These are phyloP conservation scores for Lepidurus apus DNA, from an alignment of 1,140 invertebrate genomes.

Conservation along the genomic window DNA sequence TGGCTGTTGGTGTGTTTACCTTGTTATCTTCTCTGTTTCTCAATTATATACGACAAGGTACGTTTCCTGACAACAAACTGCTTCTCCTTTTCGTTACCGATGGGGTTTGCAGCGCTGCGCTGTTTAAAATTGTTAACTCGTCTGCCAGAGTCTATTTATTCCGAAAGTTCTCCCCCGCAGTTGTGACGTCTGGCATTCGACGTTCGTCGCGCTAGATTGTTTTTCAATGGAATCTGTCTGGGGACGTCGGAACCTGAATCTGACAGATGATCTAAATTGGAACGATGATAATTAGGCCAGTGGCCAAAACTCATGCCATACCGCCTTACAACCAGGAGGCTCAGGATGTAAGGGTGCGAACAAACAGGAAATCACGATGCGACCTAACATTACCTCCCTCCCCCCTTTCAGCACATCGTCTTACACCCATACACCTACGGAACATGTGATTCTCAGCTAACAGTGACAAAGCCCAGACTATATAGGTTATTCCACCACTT, in stretches of 20 bases:
- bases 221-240: constrained; percentile 5
- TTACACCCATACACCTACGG: neutral
- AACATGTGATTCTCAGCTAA: neutral
- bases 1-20: too few species aligned
- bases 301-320: neutral
- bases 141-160: neutral
- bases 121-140: neutral
- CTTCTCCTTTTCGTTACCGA: neutral
- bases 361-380: constrained; percentile 1
- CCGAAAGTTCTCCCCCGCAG: neutral
- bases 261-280: neutral
- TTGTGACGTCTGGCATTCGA: neutral
- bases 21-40: too few species aligned
- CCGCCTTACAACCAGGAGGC: neutral
- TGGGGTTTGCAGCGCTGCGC: neutral
- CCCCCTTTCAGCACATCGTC: neutral
- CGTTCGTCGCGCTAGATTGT: constrained; percentile 14
- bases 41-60: too few species aligned
- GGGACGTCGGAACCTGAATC: constrained; percentile 4
- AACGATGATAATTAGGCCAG: constrained; percentile 10
- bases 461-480: neutral
- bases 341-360: constrained; percentile 18
- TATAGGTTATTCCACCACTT: neutral
- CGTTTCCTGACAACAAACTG: neutral
- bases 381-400: neutral